Base-by-base conservation (phyloP, 2,113 vertebrate genomes). In the Empidonax traillii region DNA sequence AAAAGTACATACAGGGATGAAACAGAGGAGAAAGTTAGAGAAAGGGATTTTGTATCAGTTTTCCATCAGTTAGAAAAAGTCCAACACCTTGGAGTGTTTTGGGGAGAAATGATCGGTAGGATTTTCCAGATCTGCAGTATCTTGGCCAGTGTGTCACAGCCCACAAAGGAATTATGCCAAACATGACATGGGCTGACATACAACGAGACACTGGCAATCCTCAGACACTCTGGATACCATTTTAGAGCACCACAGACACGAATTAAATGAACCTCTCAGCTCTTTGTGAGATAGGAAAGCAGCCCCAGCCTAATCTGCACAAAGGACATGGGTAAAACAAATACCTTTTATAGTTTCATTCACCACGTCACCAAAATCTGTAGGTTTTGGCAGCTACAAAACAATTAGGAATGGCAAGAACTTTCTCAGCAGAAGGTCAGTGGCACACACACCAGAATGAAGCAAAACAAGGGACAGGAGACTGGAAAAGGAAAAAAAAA, bases 311-410 rank as follows among this genome's bases (percentile, higher is more conserved):
- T 58, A 41, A 53, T 13, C n/a, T 85, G 74, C 49, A 85, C 56
- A 62, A 91, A 82, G 35, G 35, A 91, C 49, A 82, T 4, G 4
- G 63, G 76, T 79, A 17, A 58, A 95, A 83, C 2, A 4, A 95
- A 80, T 91, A 95, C 65, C 82, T 75, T 79, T 18, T 84, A n/a
- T 14, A 80, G 21, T 59, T 89, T 93, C 73, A 87, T 86, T 87
- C 79, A 39, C 41, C 33, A 59, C 1, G 21, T 6, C 39, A 91
- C 59, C 63, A 86, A 95, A 87, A 52, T n/a, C 55, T 68, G 66
- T 3, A 12, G 74, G 1, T 89, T 96, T 85, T 51, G 61, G 84
- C 86, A 97, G 75, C 71, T 94, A 72, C 61, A 83, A 15, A 62
- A 52, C 78, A 77, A 14, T 90, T 41, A 81, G 43, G 75, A 85